Evolutionary conservation across 2,113 vertebrate species (phyloP), one percentile per base, ranked within the genome.

Genomic region (Atrichornis clamosus): DNA sequence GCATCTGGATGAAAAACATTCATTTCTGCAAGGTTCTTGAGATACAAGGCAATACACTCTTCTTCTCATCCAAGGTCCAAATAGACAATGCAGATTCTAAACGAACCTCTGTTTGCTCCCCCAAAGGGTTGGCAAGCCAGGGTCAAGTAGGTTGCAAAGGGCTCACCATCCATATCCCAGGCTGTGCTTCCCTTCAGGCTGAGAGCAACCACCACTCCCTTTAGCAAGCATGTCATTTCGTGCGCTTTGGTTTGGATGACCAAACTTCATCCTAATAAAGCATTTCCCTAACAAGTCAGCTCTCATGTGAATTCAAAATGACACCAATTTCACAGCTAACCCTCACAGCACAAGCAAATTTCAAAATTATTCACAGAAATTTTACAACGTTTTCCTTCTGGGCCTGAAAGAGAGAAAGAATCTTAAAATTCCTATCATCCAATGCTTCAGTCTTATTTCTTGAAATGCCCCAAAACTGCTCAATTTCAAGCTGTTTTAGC

Each of bases 301-400:
- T 74, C 35, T 83, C 53, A 69, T 49, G 17, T 69, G 63, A 90
- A 93, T 73, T 89, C 32, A 56, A 52, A 88, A 83, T 27, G 9
- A 76, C 70, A 76, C 16, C 1, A 0, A 52, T 49, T 89, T 90
- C 69, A 59, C 72, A 92, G 37, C 67, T 84, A 86, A 68, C n/a
- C 50, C 76, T 86, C 37, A 56, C 6, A 37, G 84, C 59, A 88
- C n/a, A 90, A 75, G 68, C 22, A 88, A 62, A 90, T 84, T 83
- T 93, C 69, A 91, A 88, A 90, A 94, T 88, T 94, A 86, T 74
- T 91, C 63, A 81, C 41, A 84, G 35, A 88, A 83, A 88, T 73
- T 84, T 83, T 72, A 28, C 37, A 79, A 85, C 4, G 2, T 88
- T 90, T 87, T 92, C 60, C 89, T 92, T 75, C 77, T 78, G 76